A percentile compares a stretch with the other conserved stretches of the same genome.
These are phyloP conservation scores for Ctenicera cuprea DNA, from an alignment of 2,888 invertebrate species.

Conservation along the genomic window DNA sequence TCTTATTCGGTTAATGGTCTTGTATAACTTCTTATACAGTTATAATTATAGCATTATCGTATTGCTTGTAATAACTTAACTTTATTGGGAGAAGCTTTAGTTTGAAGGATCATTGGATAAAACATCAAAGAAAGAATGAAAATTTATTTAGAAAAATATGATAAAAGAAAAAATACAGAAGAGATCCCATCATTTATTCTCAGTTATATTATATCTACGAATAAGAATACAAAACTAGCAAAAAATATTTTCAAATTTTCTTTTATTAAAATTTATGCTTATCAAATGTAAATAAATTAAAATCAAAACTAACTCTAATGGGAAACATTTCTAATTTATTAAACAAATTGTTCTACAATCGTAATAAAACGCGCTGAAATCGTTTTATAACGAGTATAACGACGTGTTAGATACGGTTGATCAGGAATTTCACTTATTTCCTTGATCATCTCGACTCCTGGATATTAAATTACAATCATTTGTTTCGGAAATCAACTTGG, in stretches of 20 bases:
- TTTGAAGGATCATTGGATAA: neutral
- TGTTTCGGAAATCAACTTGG: constrained; percentile 72
- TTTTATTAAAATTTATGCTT: too few species aligned
- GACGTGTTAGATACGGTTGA: constrained; percentile 54
- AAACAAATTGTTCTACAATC: constrained; percentile 4
- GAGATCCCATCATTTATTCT: too few species aligned
- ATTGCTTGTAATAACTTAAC: constrained; percentile 40
- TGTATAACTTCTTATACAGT: constrained; percentile 40
- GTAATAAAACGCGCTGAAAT: constrained; percentile 37
- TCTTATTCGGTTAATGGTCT: constrained; percentile 48
- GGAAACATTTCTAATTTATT: neutral
- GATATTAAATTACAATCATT: constrained; percentile 73
- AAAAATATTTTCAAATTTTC: too few species aligned
- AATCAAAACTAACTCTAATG: neutral
- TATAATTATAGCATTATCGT: constrained; percentile 44
- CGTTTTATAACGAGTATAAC: constrained; percentile 45
- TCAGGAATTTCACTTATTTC: constrained; percentile 69
- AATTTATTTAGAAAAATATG: neutral
- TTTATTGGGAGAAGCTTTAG: constrained; percentile 32
- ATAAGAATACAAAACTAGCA: too few species aligned
- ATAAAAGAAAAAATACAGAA: neutral
- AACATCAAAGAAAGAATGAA: constrained; percentile 19
- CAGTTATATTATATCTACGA: too few species aligned
- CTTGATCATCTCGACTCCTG: constrained; percentile 64
- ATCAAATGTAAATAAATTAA: neutral